A percentile compares a stretch with the other conserved stretches of the same genome.
These are phyloP conservation scores for Cabera pusaria DNA, from an alignment of 2,888 invertebrate genomes.

Conservation along the genomic window DNA sequence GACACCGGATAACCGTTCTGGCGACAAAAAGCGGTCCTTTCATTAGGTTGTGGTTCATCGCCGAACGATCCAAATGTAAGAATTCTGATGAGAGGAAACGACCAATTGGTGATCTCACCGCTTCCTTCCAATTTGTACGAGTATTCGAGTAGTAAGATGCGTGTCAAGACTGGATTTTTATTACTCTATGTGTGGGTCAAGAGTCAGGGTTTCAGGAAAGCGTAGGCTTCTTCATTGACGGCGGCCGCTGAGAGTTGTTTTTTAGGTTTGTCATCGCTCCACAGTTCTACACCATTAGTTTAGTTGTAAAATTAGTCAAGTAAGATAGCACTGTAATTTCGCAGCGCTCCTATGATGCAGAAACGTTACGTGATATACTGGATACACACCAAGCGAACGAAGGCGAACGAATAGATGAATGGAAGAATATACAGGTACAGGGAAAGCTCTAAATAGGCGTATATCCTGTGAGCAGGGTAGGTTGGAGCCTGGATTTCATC, in stretches of 20 bases:
- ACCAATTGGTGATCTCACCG: conserved; percentile 26
- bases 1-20: conserved; percentile 9
- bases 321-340: too few species aligned
- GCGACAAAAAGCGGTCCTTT: conserved; percentile 16
- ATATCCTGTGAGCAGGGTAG: too few species aligned
- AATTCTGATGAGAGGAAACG: conserved; percentile 26
- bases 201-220: conserved; percentile 13
- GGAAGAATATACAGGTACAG: too few species aligned
- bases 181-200: conserved; percentile 13
- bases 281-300: too few species aligned
- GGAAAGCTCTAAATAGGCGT: too few species aligned
- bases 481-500: too few species aligned
- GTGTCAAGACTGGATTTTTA: conserved; percentile 15
- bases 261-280: conserved; percentile 1
- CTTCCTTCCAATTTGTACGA: conserved; percentile 26
- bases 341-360: too few species aligned
- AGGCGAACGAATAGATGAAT: too few species aligned
- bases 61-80: conserved; percentile 16
- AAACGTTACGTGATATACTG: too few species aligned
- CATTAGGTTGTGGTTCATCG: conserved; percentile 15
- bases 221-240: conserved; percentile 13
- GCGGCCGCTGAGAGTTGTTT: neutral
- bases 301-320: too few species aligned
- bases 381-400: too few species aligned
- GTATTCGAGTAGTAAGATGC: conserved; percentile 20